Base-by-base conservation (phyloP, 2,888 invertebrate species). In the Parapristionchus giblindavisi region DNA sequence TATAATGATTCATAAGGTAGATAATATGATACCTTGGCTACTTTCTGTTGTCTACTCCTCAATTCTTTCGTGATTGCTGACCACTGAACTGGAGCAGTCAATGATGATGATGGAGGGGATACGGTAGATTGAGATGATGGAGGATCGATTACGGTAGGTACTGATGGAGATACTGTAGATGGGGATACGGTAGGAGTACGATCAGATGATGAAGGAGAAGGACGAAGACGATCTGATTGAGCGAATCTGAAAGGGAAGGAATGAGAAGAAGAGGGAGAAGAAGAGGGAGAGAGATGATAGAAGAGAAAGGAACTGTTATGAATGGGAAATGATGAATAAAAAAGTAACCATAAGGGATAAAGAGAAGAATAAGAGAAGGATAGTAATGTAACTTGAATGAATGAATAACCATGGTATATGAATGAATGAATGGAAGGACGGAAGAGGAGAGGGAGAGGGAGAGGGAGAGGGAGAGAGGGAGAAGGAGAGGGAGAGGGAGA, bases 41-140 rank as follows among this genome's bases (percentile, higher is more conserved):
- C 77, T 54, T 80, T 83, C 75, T 84, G 83, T 71, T 81, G 84
- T 27, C 84, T 75, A 72, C 76, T 79, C 72, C 81, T 83, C 51
- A 85, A 74, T 75, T 85, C 85, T 34, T 74, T 78, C 63, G 80
- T 82, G 52, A 85, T 78, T 8, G 83, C 83, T 3, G 80, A 79
- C 85, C 85, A 85, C 75, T 71, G 70, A 11, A 71, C 52, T 34
- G 68, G 70, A 3, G 70, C 38, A 24, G 70, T 34, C 48, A 21
- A 48, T 14, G 48, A 48, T 14, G 48, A 48, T 48, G 21, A 14
- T 36, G 68, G 52, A 27, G 3, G 27, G 52, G 36, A 34, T 51
- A 68, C 63, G 29, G 63, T 65, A 65, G 36, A 43, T 11, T 43
- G 43, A 2, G 63, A 24, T 1, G 63, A 43, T n/a, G n/a, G n/a